Evolutionary conservation across 2,113 vertebrate genomes (phyloP).

Genomic region (Chloroceryle aenea): DNA sequence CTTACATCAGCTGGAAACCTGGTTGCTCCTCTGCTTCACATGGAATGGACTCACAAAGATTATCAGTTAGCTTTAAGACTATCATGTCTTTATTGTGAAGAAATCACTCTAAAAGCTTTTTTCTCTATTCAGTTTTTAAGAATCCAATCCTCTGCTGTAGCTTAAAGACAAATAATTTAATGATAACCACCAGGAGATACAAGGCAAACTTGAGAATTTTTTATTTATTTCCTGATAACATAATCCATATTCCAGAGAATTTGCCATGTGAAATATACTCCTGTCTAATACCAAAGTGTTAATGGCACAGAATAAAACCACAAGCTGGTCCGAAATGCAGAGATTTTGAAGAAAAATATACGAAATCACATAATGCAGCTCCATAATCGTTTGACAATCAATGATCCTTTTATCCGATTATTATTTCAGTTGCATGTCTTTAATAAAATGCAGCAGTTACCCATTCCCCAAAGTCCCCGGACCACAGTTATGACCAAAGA

Average conservation of each 20-base stretch:
- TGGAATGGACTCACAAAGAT: neutral
- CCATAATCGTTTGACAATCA: constrained; percentile 70
- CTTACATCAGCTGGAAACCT: neutral
- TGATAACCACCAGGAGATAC: constrained; percentile 54
- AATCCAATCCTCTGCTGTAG: constrained; percentile 73
- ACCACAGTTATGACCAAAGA: neutral
- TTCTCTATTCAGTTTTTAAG: constrained; percentile 63
- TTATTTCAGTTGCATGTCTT: constrained; percentile 38
- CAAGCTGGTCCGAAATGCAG: constrained; percentile 72
- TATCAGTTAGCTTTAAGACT: constrained; percentile 63
- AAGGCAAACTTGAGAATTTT: constrained; percentile 67
- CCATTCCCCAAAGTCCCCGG: constrained; percentile 30
- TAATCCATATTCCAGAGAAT: constrained; percentile 72
- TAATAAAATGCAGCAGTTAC: constrained; percentile 59
- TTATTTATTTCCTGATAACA: constrained; percentile 72
- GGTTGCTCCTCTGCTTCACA: neutral
- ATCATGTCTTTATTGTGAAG: constrained; percentile 61
- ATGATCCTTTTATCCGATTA: constrained; percentile 71
- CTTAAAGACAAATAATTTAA: constrained; percentile 74
- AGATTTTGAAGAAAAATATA: constrained; percentile 53
- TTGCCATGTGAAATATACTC: constrained; percentile 56
- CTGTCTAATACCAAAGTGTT: constrained; percentile 67
- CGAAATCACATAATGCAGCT: constrained; percentile 68
- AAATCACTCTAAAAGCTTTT: constrained; percentile 79
- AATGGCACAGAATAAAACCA: constrained; percentile 66